A percentile compares a stretch with the other conserved stretches of the same genome.
Evolutionary conservation across 2,797 vertebrate genomes (phyloP).

Genomic region (Rhadinocentrus ornatus): DNA sequence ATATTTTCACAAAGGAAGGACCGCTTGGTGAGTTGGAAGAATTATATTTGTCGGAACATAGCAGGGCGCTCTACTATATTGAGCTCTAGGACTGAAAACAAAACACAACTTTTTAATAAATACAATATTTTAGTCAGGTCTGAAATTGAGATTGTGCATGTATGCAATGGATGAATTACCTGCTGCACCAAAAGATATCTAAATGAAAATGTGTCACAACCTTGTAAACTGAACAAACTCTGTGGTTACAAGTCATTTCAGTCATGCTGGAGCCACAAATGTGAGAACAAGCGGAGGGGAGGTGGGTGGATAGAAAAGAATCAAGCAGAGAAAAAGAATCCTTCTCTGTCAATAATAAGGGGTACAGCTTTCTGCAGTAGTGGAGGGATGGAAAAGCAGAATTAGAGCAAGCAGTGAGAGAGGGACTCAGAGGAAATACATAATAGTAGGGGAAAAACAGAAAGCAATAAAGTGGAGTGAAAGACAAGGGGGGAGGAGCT

Average conservation of each 20-base stretch:
- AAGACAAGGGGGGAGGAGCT: constrained; percentile 49
- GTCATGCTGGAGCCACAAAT: constrained; percentile 43
- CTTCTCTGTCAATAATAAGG: constrained; percentile 65
- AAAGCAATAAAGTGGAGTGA: constrained; percentile 64
- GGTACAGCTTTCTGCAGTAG: constrained; percentile 51
- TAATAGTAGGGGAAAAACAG: constrained; percentile 63
- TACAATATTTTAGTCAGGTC: not conserved
- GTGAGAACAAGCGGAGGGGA: constrained; percentile 31
- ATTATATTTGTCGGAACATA: constrained; percentile 38
- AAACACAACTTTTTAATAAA: constrained; percentile 22
- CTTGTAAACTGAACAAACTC: constrained; percentile 38
- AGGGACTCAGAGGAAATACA: constrained; percentile 53
- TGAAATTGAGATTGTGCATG: constrained; percentile 1
- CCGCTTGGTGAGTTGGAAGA: constrained; percentile 31
- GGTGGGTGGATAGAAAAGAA: constrained; percentile 45
- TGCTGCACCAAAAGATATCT: not conserved
- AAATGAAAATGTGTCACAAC: constrained; percentile 26
- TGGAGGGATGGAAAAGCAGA: constrained; percentile 51
- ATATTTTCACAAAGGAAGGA: constrained; percentile 31
- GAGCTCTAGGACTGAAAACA: constrained; percentile 26
- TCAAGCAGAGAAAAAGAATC: constrained; percentile 66
- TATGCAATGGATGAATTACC: constrained; percentile 19
- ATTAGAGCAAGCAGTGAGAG: constrained; percentile 62
- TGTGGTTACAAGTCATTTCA: constrained; percentile 47
- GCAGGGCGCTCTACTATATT: not conserved